Percentiles rank a stretch among this genome's conserved stretches.
Evolutionary conservation across 2,888 invertebrate species (phyloP).

Genomic region (Perizoma affinitatum): DNA sequence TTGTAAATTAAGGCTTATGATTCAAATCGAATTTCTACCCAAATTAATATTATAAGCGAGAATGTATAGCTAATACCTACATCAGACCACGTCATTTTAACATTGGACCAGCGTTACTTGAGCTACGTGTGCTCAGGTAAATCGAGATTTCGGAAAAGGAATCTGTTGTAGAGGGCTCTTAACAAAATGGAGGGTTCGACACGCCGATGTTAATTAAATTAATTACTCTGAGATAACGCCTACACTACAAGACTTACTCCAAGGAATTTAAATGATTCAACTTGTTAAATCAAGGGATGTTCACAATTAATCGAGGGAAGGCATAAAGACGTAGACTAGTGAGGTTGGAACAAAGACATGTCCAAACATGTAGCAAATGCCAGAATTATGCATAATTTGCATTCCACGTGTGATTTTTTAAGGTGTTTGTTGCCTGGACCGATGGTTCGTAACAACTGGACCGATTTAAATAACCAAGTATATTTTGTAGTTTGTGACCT

Average conservation of each 20-base stretch:
- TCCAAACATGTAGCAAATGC: too few relatives aligned
- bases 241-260: conserved; percentile 28
- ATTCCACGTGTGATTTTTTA: too few relatives aligned
- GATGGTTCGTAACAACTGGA: too few relatives aligned
- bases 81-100: conserved; percentile 58
- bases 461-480: too few relatives aligned
- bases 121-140: conserved; percentile 32
- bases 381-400: too few relatives aligned
- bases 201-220: conserved; percentile 61
- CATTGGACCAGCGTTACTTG: conserved; percentile 48
- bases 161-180: conserved; percentile 36
- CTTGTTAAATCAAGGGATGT: too few relatives aligned
- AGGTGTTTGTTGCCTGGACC: too few relatives aligned
- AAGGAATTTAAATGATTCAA: neutral
- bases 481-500: too few relatives aligned
- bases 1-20: conserved; percentile 10
- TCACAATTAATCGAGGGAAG: too few relatives aligned
- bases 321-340: too few relatives aligned
- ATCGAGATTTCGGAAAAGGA: conserved; percentile 20
- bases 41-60: conserved; percentile 16
- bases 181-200: conserved; percentile 43
- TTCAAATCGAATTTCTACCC: conserved; percentile 14
- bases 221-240: conserved; percentile 62
- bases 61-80: conserved; percentile 43
- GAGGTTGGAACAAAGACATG: too few relatives aligned